Conservation (phyloP, 2,797 vertebrate species). For the Coranthus polyacanthus region DNA sequence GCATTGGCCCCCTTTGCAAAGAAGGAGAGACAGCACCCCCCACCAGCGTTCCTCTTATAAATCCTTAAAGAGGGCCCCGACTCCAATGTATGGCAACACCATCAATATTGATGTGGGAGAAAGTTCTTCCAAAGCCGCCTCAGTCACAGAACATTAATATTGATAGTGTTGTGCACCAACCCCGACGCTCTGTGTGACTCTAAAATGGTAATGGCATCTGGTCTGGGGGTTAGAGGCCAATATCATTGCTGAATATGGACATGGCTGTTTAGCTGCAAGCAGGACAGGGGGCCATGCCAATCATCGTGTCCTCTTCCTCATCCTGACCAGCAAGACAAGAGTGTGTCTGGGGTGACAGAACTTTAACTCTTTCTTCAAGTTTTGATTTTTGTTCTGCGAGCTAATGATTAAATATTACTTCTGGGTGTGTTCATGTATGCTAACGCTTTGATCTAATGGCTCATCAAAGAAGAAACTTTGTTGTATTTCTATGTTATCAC, state of each 20-base stretch:
- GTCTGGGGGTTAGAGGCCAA: constrained; percentile 70
- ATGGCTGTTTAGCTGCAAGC: constrained; percentile 68
- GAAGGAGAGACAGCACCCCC: constrained; percentile 33
- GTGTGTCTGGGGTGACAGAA: constrained; percentile 29
- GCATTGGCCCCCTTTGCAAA: constrained; percentile 58
- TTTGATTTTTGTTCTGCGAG: no score
- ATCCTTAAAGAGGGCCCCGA: constrained; percentile 83
- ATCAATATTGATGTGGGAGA: constrained; percentile 89
- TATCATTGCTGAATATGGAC: constrained; percentile 77
- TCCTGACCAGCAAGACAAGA: no score
- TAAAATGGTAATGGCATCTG: constrained; percentile 78
- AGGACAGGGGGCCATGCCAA: constrained; percentile 49
- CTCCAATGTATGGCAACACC: constrained; percentile 82
- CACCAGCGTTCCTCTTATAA: constrained; percentile 77
- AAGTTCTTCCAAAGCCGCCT: constrained; percentile 84
- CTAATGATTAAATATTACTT: no score
- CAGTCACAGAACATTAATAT: constrained; percentile 86
- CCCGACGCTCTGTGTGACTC: constrained; percentile 69
- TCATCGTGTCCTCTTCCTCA: constrained; percentile 50
- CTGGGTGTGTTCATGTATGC: no score
- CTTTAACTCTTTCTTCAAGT: no score
- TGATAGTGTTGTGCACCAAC: constrained; percentile 82
- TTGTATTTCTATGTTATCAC: no score
- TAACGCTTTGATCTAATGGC: no score
- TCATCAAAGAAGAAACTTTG: no score